These are phyloP conservation scores for Gryllus longicercus DNA, from an alignment of 2,888 invertebrate genomes.

Conservation along the genomic window DNA sequence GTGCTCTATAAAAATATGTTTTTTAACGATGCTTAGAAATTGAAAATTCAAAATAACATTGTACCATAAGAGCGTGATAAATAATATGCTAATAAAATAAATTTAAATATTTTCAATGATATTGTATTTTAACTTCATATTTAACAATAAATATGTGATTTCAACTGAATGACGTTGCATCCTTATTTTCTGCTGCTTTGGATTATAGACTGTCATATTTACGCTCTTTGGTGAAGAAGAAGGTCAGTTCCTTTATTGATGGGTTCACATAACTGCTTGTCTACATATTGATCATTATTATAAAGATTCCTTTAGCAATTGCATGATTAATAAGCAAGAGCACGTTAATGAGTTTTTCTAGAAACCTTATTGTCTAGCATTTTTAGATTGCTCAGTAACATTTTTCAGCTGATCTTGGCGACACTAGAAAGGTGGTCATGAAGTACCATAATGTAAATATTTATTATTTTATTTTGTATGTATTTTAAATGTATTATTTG, in stretches of 20 bases:
- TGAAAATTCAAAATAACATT: neutral
- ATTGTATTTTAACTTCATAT: neutral
- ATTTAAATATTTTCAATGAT: neutral
- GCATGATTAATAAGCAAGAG: too few relatives aligned
- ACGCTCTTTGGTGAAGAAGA: slow-evolving; percentile 34
- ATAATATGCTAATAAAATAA: neutral
- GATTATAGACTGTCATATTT: slow-evolving; percentile 34
- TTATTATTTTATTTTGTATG: too few relatives aligned
- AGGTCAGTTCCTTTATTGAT: slow-evolving; percentile 30
- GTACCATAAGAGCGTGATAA: neutral
- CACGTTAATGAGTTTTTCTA: too few relatives aligned
- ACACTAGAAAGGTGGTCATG: too few relatives aligned
- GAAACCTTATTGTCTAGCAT: too few relatives aligned
- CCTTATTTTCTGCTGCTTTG: slow-evolving; percentile 30
- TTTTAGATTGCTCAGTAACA: too few relatives aligned
- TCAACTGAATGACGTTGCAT: neutral
- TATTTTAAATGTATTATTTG: too few relatives aligned
- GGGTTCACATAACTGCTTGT: too few relatives aligned
- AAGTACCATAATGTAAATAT: too few relatives aligned
- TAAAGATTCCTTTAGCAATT: too few relatives aligned
- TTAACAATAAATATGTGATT: neutral
- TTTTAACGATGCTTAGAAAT: neutral
- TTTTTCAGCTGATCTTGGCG: too few relatives aligned
- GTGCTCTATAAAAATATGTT: neutral
- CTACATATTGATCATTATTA: too few relatives aligned